Evolutionary conservation across 2,888 invertebrate species (phyloP), one percentile per base, ranked within the genome.

Genomic region (Xestobium rufovillosum): DNA sequence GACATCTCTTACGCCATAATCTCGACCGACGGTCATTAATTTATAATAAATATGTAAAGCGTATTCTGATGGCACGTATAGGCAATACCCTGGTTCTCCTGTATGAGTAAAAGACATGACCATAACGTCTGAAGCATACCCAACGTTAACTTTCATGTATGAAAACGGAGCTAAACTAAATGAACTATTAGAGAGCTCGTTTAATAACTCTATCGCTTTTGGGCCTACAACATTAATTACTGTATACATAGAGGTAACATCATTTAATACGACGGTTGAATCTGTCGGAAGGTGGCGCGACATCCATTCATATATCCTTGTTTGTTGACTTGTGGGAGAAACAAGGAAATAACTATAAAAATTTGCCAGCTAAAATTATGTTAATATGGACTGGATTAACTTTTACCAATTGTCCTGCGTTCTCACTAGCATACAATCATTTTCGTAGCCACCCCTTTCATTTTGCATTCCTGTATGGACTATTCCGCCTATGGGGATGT

Each of bases 271-370:
- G 4, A 82, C 75, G 2, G 75, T 69, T 26, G 75, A 72, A 49
- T 76, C 72, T 14, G 56, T 47, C 3, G 78, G 78, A 41, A 79
- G 65, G 60, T 83, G 75, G 26, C 75, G 59, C 3, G 63, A 66
- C 68, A 85, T 73, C 83, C 83, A 83, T 47, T 78, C 75, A 49
- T 72, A 74, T 26, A 79, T 74, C 12, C 82, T 67, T 1, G 82
- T 82, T 65, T 85, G 83, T 56, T 84, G 84, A 40, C 78, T 77
- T 2, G 83, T 81, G 2, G 83, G 84, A 1, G 82, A 81, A n/a
- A 86, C 79, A 75, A 85, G 80, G 56, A 83, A 80, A 55, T 73
- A 83, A 50, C 78, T 78, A 53, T 41, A 62, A 58, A 41, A 44
- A 15, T 14, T n/a, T n/a, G n/a, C n/a, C n/a, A n/a, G n/a, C n/a